Conservation (phyloP, 37 sponge, comb jelly and placozoan species). For the Halisarca cf. caerulea region DNA sequence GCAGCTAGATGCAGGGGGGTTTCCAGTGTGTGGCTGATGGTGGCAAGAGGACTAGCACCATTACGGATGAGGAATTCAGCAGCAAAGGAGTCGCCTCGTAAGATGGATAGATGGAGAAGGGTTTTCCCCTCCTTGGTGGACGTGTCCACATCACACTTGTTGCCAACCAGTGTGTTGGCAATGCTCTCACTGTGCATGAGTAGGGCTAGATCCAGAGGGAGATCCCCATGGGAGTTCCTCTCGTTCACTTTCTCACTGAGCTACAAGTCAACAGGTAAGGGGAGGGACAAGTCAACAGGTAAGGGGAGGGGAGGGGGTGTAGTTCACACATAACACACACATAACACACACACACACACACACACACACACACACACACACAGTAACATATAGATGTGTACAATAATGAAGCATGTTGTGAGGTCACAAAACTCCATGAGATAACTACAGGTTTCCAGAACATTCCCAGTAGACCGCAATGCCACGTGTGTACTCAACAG, state of each 20-base stretch:
- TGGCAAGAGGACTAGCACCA: slow-evolving; percentile 71
- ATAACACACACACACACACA: slow-evolving; percentile 27
- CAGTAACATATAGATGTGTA: slow-evolving; percentile 8
- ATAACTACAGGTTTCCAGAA: no score
- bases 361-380: slow-evolving; percentile 24
- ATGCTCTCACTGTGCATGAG: slow-evolving; percentile 78
- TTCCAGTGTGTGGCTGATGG: slow-evolving; percentile 44
- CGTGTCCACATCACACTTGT: slow-evolving; percentile 84
- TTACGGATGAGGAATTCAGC: slow-evolving; percentile 86
- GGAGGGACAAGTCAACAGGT: no score
- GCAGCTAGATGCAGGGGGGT: slow-evolving; percentile 86
- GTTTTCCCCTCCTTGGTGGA: slow-evolving; percentile 69
- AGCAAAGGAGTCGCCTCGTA: slow-evolving; percentile 80
- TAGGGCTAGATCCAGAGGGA: slow-evolving; percentile 90
- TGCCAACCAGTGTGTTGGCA: slow-evolving; percentile 78
- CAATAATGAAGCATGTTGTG: no score
- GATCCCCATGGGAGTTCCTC: slow-evolving; percentile 63
- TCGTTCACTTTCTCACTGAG: slow-evolving; percentile 72
- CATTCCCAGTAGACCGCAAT: no score
- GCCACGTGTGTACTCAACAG: no score
- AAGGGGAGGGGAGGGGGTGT: no score
- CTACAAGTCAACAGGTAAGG: no score
- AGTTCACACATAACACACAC: not conserved
- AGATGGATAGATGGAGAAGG: slow-evolving; percentile 86
- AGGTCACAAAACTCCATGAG: no score